A percentile compares a stretch with the other conserved stretches of the same genome.
phyloP scores from a whole-genome alignment of 2,888 invertebrate genomes.

The Bellardia pandia region DNA sequence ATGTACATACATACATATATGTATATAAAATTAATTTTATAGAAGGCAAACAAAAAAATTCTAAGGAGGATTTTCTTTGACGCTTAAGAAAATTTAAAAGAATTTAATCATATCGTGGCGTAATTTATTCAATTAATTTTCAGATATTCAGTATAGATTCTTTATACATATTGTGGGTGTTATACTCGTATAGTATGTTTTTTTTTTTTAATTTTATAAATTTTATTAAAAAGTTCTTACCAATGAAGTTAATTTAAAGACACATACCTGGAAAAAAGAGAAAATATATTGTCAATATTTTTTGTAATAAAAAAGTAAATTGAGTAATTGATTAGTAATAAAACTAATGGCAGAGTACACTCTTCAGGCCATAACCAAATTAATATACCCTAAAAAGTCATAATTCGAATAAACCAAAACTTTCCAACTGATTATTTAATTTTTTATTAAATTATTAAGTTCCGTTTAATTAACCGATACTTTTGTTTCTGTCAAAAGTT shows the following conservation, averaged over 20 bases:
- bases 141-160: not conserved
- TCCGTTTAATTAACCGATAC: too few relatives aligned
- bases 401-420: too few relatives aligned
- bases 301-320: not conserved
- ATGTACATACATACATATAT: not conserved
- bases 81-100: not conserved
- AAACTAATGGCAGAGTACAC: too few relatives aligned
- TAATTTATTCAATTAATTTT: not conserved
- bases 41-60: conserved; percentile 13
- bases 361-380: too few relatives aligned
- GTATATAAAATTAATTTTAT: conserved; percentile 37
- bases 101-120: conserved; percentile 13
- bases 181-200: not conserved
- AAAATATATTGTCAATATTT: not conserved
- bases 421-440: too few relatives aligned
- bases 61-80: conserved; percentile 30
- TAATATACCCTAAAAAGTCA: too few relatives aligned
- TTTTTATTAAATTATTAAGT: too few relatives aligned
- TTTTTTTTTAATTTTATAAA: not conserved
- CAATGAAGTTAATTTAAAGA: conserved; percentile 4
- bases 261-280: conserved; percentile 54
- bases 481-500: too few relatives aligned
- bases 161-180: not conserved
- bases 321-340: too few relatives aligned
- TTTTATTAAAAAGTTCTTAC: conserved; percentile 20